A percentile compares a stretch with the other conserved stretches of the same genome.
phyloP scores from a whole-genome alignment of 1,140 invertebrate species.

The Drosophila kanapiae region DNA sequence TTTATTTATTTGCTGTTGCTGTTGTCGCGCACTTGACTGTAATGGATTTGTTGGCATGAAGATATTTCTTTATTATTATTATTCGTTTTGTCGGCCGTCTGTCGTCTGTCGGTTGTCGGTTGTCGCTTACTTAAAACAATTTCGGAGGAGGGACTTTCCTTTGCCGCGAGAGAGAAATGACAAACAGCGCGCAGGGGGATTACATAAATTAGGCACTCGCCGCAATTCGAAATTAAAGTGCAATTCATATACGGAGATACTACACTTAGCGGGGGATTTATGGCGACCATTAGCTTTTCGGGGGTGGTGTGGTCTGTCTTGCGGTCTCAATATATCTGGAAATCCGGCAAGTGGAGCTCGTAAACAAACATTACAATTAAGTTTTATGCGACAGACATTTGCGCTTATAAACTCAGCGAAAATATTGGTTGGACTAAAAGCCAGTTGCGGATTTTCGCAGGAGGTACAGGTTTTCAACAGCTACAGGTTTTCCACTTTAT shows the following conservation, averaged over 20 bases:
- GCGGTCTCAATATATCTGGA: not conserved
- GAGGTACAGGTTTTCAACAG: slow-evolving; percentile 39
- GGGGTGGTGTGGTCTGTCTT: slow-evolving; percentile 17
- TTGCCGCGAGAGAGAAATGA: slow-evolving; percentile 54
- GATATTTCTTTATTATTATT: slow-evolving; percentile 73
- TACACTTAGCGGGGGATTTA: slow-evolving; percentile 49
- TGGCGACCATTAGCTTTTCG: slow-evolving; percentile 54
- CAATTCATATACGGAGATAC: slow-evolving; percentile 46
- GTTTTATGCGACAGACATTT: slow-evolving; percentile 82
- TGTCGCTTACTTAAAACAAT: slow-evolving; percentile 66
- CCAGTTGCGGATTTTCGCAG: slow-evolving; percentile 21
- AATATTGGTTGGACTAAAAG: slow-evolving; percentile 58
- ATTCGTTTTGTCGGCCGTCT: slow-evolving; percentile 1
- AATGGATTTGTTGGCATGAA: slow-evolving; percentile 85
- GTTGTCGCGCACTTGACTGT: slow-evolving; percentile 76
- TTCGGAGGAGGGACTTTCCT: slow-evolving; percentile 52
- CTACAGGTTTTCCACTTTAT: slow-evolving; percentile 59
- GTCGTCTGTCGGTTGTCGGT: slow-evolving; percentile 25
- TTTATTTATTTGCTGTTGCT: slow-evolving; percentile 77
- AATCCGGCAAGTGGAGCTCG: slow-evolving; percentile 57
- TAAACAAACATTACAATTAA: slow-evolving; percentile 84
- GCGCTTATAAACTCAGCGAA: slow-evolving; percentile 76
- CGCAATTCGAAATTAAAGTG: slow-evolving; percentile 30
- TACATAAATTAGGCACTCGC: slow-evolving; percentile 78
- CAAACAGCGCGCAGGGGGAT: slow-evolving; percentile 64